A percentile compares a stretch with the other conserved stretches of the same genome.
These are phyloP conservation scores for Incurvaria masculella DNA, from an alignment of 2,888 invertebrate species.

Conservation along the genomic window DNA sequence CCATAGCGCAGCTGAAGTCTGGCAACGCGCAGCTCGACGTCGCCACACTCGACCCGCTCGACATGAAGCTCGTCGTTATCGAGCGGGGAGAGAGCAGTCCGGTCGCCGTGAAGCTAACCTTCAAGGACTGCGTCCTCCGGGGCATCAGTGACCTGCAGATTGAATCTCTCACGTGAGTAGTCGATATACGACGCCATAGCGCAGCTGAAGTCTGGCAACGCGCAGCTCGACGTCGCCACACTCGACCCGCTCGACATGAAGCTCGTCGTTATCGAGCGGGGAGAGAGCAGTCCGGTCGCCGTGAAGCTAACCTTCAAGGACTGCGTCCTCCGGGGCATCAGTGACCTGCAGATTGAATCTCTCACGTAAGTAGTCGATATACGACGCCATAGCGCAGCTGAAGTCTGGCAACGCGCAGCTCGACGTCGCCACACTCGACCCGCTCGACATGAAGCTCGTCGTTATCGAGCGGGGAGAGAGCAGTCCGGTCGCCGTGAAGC, in stretches of 20 bases:
- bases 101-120: conserved; percentile 9
- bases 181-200: conserved; percentile 16
- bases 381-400: conserved; percentile 16
- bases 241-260: conserved; percentile 12
- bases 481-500: conserved; percentile 9
- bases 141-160: conserved; percentile 7
- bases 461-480: neutral
- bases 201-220: conserved; percentile 17
- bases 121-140: conserved; percentile 9
- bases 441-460: conserved; percentile 6
- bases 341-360: conserved; percentile 1
- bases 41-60: conserved; percentile 12
- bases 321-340: conserved; percentile 8
- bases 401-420: conserved; percentile 15
- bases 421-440: conserved; percentile 11
- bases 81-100: conserved; percentile 3
- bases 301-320: conserved; percentile 11
- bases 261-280: neutral
- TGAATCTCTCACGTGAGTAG: conserved; percentile 10
- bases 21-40: conserved; percentile 15
- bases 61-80: neutral
- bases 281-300: conserved; percentile 6
- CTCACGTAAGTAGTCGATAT: conserved; percentile 13
- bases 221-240: conserved; percentile 7
- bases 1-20: conserved; percentile 14